Evolutionary conservation across 2,888 invertebrate genomes (phyloP), one percentile per base, ranked within the genome.

Genomic region (Apamea epomidion): DNA sequence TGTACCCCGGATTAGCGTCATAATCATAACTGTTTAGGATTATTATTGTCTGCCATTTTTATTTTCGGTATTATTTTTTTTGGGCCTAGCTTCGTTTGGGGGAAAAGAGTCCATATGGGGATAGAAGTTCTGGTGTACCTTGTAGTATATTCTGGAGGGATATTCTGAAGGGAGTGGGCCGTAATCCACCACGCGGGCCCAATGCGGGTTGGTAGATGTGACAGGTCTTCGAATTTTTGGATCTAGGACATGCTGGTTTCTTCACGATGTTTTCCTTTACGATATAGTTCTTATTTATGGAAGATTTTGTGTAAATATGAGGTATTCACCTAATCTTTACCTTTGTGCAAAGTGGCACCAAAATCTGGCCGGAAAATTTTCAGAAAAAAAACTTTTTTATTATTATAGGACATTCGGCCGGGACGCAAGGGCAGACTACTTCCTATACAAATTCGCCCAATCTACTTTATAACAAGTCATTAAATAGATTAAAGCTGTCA

Each of bases 1-100:
- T n/a, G 73, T 85, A 79, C 58, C 73, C 16, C 6, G 85, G 88
- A 89, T 89, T 89, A 89, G 70, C 74, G 81, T 83, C 77, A 85
- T 76, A 82, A 83, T 83, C 77, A 85, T 76, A 82, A 83, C 75
- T 70, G 76, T 72, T 83, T 77, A 79, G 71, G 76, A 78, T 80
- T 85, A 86, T 81, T 87, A 78, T 68, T 76, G 71, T 80, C 73
- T 81, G 45, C 62, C 65, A 62, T 69, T 87, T 71, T 82, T 81
- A 5, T 78, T 75, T 67, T 54, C 18, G 18, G 74, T 60, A 79
- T 77, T 80, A 45, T n/a, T 80, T 80, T 76, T 42, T 45, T 58
- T 72, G 16, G 65, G 29, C 37, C 48, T 51, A 32, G 37, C 5
- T 85, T 81, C n/a, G 32, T 81, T 74, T 42, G 18, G 3, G 14